Base-by-base conservation (phyloP, 2,888 invertebrate genomes). In the Teleiodes luculella region DNA sequence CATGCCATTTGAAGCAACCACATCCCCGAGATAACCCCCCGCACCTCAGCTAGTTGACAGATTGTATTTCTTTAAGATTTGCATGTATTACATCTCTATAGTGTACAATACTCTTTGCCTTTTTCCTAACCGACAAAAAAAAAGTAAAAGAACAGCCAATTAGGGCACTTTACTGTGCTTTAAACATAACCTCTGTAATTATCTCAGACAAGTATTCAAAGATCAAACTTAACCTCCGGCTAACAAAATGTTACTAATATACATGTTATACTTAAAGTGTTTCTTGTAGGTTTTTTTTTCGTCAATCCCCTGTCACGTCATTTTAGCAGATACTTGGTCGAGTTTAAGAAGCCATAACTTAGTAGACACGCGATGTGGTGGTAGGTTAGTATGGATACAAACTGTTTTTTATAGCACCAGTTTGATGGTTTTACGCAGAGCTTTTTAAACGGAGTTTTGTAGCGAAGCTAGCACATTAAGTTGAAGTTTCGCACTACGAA, bases 311-410 rank as follows among this genome's bases (percentile, higher is more conserved):
- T 60, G 65, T 65, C 69, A 64, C 68, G 70, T 68, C 68, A 67
- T 61, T 65, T 66, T 65, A 66, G 70, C 60, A 63, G 63, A 68
- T 69, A 66, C 62, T 61, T 65, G 61, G 72, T 61, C 55, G 61
- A 66, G 65, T 60, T 57, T 68, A 63, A 65, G 83, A 84, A 84
- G 84, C 84, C 84, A 76, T 84, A 83, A 76, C 74, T 73, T 41
- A 11, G 64, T 68, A 63, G 61, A 72, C 83, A 83, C 81, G 83
- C 83, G 69, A 83, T 78, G 78, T 64, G 54, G 56, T 51, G 72
- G 1, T 58, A 30, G 5, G 3, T 1, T 20, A 56, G 28, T 63
- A 30, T 67, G 72, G 79, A 75, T 37, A 2, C 0, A 49, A 24
- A 20, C 10, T 52, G 1, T 16, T n/a, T 18, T 13, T 24, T 3